Conservation (phyloP, 2,888 invertebrate genomes). For the Callosobruchus maculatus region DNA sequence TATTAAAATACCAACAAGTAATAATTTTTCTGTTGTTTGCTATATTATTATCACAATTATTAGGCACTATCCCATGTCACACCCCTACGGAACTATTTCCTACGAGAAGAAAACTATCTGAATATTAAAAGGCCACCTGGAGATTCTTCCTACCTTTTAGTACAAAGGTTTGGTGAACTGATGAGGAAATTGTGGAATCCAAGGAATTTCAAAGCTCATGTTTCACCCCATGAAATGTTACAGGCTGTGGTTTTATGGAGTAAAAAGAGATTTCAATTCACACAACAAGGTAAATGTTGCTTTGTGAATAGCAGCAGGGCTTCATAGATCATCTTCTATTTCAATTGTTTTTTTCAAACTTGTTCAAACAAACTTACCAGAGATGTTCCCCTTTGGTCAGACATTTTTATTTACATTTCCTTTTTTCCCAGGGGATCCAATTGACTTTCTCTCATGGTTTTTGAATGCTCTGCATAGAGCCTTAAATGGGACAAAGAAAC, state of each 20-base stretch:
- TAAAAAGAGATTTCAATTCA: conserved; percentile 96
- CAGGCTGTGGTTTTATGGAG: conserved; percentile 98
- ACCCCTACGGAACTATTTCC: conserved; percentile 91
- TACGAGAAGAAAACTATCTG: conserved; percentile 89
- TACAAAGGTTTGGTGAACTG: conserved; percentile 91
- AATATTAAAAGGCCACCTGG: conserved; percentile 90
- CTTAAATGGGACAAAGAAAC: conserved; percentile 86
- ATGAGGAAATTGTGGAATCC: conserved; percentile 99
- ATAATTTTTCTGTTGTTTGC: too few species aligned
- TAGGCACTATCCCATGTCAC: conserved; percentile 93
- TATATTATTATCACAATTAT: too few species aligned
- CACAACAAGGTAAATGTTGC: conserved; percentile 76
- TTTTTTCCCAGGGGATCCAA: conserved; percentile 95
- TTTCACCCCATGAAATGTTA: conserved; percentile 99
- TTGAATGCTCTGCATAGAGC: conserved; percentile 93
- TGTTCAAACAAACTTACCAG: too few species aligned
- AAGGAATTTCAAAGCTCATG: conserved; percentile 97
- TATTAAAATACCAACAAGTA: too few species aligned
- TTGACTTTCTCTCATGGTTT: conserved; percentile 98
- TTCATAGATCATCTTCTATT: too few species aligned
- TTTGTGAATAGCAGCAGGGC: background rate
- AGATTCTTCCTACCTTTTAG: conserved; percentile 87
- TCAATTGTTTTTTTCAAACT: too few species aligned
- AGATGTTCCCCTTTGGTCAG: too few species aligned
- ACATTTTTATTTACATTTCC: too few species aligned